Base-by-base conservation (phyloP, 2,113 vertebrate genomes). In the Hymenochirus boettgeri region DNA sequence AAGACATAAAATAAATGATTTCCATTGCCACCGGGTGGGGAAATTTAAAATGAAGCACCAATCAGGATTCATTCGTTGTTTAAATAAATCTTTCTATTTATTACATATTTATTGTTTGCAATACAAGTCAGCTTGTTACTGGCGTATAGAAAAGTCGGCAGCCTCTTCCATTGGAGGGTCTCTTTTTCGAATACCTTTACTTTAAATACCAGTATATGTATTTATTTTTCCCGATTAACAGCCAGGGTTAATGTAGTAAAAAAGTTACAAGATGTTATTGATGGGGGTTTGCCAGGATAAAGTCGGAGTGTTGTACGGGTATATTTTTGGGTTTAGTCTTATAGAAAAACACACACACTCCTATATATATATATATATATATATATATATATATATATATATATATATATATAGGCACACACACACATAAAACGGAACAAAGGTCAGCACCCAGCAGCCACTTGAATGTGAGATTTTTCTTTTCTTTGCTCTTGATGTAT, bases 401-500 rank as follows among this genome's bases (percentile, higher is more conserved):
- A 42, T 15, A 42, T 17, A 42, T 95, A 93, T 95, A 97, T 95
- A 96, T 91, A 96, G 91, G 86, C 88, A 90, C 88, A 98, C 94
- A 96, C 29, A 57, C 55, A 57, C n/a, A 65, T 21, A 99, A 93
- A 92, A 83, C 78, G 87, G 92, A 93, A 93, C 92, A 94, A 94
- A 95, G 96, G 96, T 99, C 94, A 97, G 93, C 91, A 92, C 95
- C 95, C 93, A 95, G 93, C 90, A 90, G 90, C 93, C 95, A 99
- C 96, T 96, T 97, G 95, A 97, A 96, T 94, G 90, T 86, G 87
- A 92, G 91, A 92, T 92, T 92, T 93, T 95, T 94, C 87, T 90
- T 89, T 96, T 93, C 94, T 91, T 92, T 95, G 93, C 92, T 95
- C 95, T 97, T 99, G 93, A 98, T 97, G 95, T 94, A 92, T 91